Evolutionary conservation across 1,140 invertebrate genomes (phyloP).

Genomic region (Camponotus pennsylvanicus): DNA sequence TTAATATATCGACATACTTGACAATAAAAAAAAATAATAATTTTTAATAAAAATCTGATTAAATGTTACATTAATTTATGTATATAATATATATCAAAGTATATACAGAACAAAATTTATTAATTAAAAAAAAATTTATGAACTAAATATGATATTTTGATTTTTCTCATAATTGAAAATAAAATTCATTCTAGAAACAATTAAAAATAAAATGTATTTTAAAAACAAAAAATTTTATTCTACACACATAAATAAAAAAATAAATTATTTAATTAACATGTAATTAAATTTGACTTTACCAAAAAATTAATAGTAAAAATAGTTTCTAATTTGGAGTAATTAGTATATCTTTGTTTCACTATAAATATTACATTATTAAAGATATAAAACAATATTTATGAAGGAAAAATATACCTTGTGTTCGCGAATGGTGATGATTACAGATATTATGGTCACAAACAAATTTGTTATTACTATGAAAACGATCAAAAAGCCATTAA

Average conservation of each 20-base stretch:
- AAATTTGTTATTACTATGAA: not conserved
- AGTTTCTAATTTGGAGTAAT: not conserved
- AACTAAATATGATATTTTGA: not conserved
- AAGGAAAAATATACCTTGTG: conserved; percentile 6
- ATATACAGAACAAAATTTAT: not conserved
- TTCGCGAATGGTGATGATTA: not conserved
- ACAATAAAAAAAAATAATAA: not conserved
- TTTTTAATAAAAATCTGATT: not conserved
- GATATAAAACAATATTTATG: not conserved
- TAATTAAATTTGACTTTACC: not conserved
- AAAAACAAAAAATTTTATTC: not conserved
- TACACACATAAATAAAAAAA: not conserved
- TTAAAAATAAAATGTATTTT: conserved; percentile 4
- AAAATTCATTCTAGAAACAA: no score
- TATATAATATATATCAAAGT: not conserved
- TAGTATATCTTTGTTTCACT: not conserved
- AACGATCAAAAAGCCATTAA: not conserved
- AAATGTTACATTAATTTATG: not conserved
- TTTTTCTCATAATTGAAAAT: no score
- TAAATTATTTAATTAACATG: not conserved
- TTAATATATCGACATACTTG: not conserved
- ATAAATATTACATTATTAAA: not conserved
- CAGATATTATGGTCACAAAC: not conserved
- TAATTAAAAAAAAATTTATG: no score
- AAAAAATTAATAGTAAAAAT: not conserved